Evolutionary conservation across 2,888 invertebrate genomes (phyloP), one percentile per base, ranked within the genome.

Genomic region (Agrilus biguttatus): DNA sequence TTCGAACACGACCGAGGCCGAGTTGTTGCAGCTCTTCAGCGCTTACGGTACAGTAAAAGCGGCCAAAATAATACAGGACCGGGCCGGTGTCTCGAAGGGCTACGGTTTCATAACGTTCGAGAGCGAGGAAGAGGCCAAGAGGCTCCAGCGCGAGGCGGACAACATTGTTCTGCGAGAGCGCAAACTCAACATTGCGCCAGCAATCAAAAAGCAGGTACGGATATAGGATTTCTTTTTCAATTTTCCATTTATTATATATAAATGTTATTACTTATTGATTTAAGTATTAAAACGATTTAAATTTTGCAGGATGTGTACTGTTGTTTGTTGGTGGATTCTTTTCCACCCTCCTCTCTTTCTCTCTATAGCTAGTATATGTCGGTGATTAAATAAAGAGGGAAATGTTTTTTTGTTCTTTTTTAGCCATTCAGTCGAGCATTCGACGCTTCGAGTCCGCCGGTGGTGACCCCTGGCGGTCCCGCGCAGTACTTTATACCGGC

Each of bases 31-130:
- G 63, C 80, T 93, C 51, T 96, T 96, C 67, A 88, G 90, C 48
- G 78, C 82, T 40, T 88, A 87, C 58, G 91, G 92, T 41, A 83
- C 86, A 41, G 88, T 89, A 33, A 91, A 84, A 53, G 86, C 89
- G 38, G 90, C 91, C 41, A 91, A 96, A 70, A 93, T 96, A 52
- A 95, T 96, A 51, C 84, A 86, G 55, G 93, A 95, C 65, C 73
- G 92, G 55, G 92, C 91, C 49, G 95, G 95, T 4, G 89, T 92
- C 14, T 92, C 93, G 49, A 93, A 93, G 69, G 90, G 91, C 50
- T 90, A 91, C 62, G 84, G 84, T 39, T 84, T 84, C 65, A 80
- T 84, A 34, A 86, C 85, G 39, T 89, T 88, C 63, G 87, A 88
- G 68, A 84, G 80, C 41, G 88, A 88, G 65, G 86, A 87, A 57